These are phyloP conservation scores for Lasioglossum marginatum DNA, from an alignment of 2,888 invertebrate genomes.

Conservation along the genomic window DNA sequence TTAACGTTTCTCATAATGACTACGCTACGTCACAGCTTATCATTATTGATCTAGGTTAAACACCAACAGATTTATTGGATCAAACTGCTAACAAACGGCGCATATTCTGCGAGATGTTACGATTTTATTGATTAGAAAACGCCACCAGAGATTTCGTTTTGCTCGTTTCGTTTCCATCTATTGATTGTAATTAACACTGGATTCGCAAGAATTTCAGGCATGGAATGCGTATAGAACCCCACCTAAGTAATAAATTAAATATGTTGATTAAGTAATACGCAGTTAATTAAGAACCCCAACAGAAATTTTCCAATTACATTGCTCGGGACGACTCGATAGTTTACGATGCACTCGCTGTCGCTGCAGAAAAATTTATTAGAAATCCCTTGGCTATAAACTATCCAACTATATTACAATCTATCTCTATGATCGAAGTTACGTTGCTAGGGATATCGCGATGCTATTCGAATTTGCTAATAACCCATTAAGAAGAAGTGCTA, in stretches of 20 bases:
- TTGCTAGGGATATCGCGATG: not conserved
- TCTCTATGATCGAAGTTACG: not conserved
- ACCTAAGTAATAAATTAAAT: not conserved
- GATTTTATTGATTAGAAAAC: not conserved
- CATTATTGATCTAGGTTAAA: not conserved
- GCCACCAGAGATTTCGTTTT: no score
- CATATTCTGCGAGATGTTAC: not conserved
- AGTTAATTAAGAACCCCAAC: not conserved
- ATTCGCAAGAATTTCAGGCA: not conserved
- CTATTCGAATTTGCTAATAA: not conserved
- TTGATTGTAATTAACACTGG: not conserved
- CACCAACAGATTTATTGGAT: not conserved
- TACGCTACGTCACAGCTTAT: not conserved
- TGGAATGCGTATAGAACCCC: not conserved
- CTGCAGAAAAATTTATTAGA: not conserved
- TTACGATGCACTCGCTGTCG: not conserved
- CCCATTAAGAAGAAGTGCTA: not conserved
- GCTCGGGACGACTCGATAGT: not conserved
- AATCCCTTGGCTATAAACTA: not conserved
- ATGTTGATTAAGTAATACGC: not conserved
- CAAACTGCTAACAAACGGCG: not conserved
- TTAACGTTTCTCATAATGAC: not conserved
- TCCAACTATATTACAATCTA: not conserved
- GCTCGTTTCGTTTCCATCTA: not conserved
- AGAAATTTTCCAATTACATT: not conserved